A percentile compares a stretch with the other conserved stretches of the same genome.
Evolutionary conservation across 2,888 invertebrate genomes (phyloP).

Genomic region (Emmelina monodactyla): DNA sequence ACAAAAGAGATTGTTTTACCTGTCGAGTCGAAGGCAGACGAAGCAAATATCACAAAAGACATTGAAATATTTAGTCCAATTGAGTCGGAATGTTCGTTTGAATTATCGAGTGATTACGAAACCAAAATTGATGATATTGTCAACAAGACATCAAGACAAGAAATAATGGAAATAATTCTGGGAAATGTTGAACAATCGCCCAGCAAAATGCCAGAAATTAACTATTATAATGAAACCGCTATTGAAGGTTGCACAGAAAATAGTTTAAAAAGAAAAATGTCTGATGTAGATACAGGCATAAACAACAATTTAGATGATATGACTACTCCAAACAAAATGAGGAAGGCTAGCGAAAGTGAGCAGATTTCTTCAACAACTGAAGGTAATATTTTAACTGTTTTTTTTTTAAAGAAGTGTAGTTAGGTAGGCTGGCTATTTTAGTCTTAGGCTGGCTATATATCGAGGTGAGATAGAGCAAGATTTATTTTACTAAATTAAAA

Average conservation of each 20-base stretch:
- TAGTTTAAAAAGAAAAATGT: constrained; percentile 34
- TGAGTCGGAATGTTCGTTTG: constrained; percentile 55
- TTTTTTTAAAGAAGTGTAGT: too few species aligned
- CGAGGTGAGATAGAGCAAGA: too few species aligned
- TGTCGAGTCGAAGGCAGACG: constrained; percentile 22
- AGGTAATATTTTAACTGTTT: too few species aligned
- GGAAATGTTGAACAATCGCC: constrained; percentile 37
- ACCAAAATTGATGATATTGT: constrained; percentile 53
- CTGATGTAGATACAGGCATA: constrained; percentile 30
- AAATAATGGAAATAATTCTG: constrained; percentile 61
- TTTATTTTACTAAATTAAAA: too few species aligned
- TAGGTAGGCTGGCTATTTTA: too few species aligned
- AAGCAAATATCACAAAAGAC: too few species aligned
- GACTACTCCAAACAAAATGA: constrained; percentile 39
- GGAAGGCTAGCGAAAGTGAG: constrained; percentile 46
- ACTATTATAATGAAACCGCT: constrained; percentile 38
- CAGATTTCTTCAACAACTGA: constrained; percentile 53
- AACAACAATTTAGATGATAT: constrained; percentile 45
- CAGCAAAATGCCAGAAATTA: constrained; percentile 41
- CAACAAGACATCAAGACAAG: constrained; percentile 46
- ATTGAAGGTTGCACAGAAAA: constrained; percentile 27
- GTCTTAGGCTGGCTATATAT: too few species aligned
- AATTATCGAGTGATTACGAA: constrained; percentile 48
- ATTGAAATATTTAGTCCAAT: constrained; percentile 39
- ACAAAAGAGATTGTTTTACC: constrained; percentile 40